Percentiles rank a stretch among this genome's conserved stretches.
Evolutionary conservation across 2,113 vertebrate species (phyloP).

Genomic region (Paradoxurus hermaphroditus): DNA sequence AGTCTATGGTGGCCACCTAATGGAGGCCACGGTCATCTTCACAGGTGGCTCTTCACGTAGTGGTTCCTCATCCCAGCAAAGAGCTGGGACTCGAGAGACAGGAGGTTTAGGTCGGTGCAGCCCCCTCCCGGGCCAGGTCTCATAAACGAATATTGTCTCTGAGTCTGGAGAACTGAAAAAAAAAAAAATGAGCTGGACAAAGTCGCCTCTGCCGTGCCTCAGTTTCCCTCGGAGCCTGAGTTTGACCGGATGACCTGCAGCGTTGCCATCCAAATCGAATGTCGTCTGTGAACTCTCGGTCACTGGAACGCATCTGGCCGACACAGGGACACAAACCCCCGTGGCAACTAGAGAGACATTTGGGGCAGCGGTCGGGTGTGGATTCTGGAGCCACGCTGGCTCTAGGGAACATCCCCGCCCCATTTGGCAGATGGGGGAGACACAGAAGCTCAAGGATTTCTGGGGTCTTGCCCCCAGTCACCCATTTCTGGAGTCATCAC

Average conservation of each 20-base stretch:
- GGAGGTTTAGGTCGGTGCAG: neutral
- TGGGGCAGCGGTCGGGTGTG: fast-evolving
- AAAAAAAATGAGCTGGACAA: neutral
- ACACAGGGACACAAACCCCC: neutral
- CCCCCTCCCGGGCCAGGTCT: neutral
- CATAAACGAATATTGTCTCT: neutral
- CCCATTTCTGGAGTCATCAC: neutral
- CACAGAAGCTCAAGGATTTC: neutral
- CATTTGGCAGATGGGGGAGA: neutral
- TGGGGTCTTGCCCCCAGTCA: neutral
- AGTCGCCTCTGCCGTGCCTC: neutral
- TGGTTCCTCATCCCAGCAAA: neutral
- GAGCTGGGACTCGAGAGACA: neutral
- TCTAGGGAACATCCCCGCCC: neutral
- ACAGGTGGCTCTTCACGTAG: fast-evolving
- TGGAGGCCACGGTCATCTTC: neutral
- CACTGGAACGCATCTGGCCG: fast-evolving
- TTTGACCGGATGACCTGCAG: too few species aligned
- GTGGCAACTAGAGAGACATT: too few species aligned
- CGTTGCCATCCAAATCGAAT: too few species aligned
- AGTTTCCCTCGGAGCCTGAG: neutral
- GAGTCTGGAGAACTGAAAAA: neutral
- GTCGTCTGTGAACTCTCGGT: neutral
- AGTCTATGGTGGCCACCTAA: fast-evolving
- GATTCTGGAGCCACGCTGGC: neutral